Base-by-base conservation (phyloP, 1,140 invertebrate species). In the Aphelinus certus region DNA sequence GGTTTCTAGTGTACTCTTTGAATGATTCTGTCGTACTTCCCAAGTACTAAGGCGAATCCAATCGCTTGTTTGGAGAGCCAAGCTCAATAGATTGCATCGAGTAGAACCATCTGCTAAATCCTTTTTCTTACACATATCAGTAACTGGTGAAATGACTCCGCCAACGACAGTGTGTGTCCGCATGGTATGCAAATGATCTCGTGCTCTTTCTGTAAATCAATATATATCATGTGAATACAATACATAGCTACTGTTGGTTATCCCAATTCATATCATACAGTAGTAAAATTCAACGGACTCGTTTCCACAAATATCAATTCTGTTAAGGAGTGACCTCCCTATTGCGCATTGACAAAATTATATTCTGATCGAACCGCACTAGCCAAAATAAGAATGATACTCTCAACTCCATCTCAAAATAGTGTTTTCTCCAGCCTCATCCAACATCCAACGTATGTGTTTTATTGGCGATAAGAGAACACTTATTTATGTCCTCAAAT, bases 81-180 rank as follows among this genome's bases (percentile, higher is more conserved):
- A 80, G 79, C 92, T 92, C 0, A 96, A 80, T 96, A 98, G 97
- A 64, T 91, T 91, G 81, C 92, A 92, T 83, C 97, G 90, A 82
- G 98, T 94, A 53, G 90, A 89, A 0, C 94, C 89, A 46, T 91
- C 87, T 0, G 91, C 91, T 2, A 99, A 85, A 73, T 93, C 94
- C 86, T 95, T 95, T 82, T 98, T 98, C 0, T 91, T 92, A 83
- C 98, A 98, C 1, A 88, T 92, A 89, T 99, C 96, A 85, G 97
- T 95, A 0, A 97, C 96, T 49, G 97, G 97, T 6, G 97, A 98
- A 67, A 98, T 92, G 2, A 98, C 92, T 2, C 97, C 97, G 10
- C 95, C 95, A 7, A 98, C 89, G 1, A 99, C 96, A 72, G 91
- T 88, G 77, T 93, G 92, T 10, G 91, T 88, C 1, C 93, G 94